A percentile compares a stretch with the other conserved stretches of the same genome.
Evolutionary conservation across 2,797 vertebrate genomes (phyloP).

Genomic region (Coregonus sp.): DNA sequence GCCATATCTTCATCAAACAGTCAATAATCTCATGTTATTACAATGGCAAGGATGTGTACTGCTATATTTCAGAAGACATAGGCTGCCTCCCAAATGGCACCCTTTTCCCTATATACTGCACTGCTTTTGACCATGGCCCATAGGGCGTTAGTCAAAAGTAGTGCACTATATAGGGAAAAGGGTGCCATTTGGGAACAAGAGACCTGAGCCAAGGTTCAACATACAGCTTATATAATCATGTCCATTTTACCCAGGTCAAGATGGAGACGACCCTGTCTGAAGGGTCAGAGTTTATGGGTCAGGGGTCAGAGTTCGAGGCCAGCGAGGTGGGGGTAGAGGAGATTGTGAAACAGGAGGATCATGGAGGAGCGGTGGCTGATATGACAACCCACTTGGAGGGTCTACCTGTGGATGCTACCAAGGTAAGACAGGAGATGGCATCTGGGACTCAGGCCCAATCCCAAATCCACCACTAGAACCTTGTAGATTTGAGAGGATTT

Average conservation of each 20-base stretch:
- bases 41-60: no score
- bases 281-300: conserved; percentile 11
- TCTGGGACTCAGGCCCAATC: background rate
- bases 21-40: no score
- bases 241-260: conserved; percentile 29
- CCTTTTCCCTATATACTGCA: no score
- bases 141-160: no score
- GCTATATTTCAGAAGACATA: no score
- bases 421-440: conserved; percentile 45
- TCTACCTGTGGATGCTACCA: conserved; percentile 47
- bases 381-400: conserved; percentile 38
- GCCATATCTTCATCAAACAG: background rate
- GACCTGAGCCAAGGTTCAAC: background rate
- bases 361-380: conserved; percentile 46
- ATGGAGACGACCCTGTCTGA: conserved; percentile 36
- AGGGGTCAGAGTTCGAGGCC: conserved; percentile 31
- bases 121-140: no score
- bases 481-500: background rate
- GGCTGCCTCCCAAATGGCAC: no score
- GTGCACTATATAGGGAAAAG: no score
- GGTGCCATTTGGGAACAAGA: no score
- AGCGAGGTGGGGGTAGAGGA: conserved; percentile 67
- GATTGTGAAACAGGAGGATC: conserved; percentile 61
- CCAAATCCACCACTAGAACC: background rate
- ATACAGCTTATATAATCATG: background rate